A percentile compares a stretch with the other conserved stretches of the same genome.
Evolutionary conservation across 2,797 vertebrate species (phyloP).

Genomic region (Galago senegalensis): DNA sequence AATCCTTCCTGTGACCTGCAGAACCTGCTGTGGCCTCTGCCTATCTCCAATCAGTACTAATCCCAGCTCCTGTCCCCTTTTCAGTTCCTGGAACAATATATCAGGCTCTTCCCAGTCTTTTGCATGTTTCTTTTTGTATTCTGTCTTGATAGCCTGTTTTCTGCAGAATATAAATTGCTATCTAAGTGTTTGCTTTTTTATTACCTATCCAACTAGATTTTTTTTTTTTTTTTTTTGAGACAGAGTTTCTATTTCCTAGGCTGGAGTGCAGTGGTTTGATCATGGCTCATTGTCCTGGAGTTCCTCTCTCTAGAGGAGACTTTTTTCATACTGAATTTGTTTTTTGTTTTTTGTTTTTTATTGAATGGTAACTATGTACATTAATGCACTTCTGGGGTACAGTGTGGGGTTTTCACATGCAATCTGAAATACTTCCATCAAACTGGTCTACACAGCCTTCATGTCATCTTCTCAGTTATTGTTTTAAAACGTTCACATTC

Average conservation of each 20-base stretch:
- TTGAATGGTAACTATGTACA: too few species aligned
- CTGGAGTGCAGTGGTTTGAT: not conserved
- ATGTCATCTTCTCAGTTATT: too few species aligned
- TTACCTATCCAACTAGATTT: not conserved
- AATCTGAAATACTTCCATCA: too few species aligned
- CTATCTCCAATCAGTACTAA: not conserved
- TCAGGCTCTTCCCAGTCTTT: not conserved
- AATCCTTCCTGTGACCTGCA: conserved; percentile 31
- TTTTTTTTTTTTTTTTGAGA: not conserved
- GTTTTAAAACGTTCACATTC: too few species aligned
- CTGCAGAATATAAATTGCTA: not conserved
- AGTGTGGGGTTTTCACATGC: too few species aligned
- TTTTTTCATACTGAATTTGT: not conserved
- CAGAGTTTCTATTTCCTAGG: not conserved
- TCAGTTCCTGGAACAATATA: conserved; percentile 35
- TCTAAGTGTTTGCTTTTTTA: conserved; percentile 33
- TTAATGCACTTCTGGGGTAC: too few species aligned
- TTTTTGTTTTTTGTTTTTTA: too few species aligned
- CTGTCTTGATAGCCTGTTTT: not conserved
- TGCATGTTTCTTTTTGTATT: conserved; percentile 1
- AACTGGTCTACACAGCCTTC: too few species aligned
- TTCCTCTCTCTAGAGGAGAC: not conserved
- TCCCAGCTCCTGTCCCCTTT: not conserved
- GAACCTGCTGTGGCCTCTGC: not conserved
- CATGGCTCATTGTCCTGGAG: too few species aligned